A percentile compares a stretch with the other conserved stretches of the same genome.
Evolutionary conservation across 2,888 invertebrate genomes (phyloP).

Genomic region (Callinectes sapidus): DNA sequence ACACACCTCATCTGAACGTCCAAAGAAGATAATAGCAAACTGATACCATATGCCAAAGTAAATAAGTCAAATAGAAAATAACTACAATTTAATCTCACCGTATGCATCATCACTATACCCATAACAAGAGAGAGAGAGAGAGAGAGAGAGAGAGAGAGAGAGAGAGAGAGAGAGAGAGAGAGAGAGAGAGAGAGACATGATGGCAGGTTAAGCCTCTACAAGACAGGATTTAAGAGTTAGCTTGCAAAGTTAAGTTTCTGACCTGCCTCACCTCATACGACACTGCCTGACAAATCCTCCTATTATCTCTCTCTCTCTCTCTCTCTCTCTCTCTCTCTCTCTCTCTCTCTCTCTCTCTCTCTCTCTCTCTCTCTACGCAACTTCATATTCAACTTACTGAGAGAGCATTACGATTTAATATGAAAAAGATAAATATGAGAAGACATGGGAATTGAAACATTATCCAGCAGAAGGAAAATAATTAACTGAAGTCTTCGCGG

Average conservation of each 20-base stretch:
- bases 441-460: not conserved
- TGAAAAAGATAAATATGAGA: not conserved
- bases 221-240: not conserved
- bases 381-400: no score
- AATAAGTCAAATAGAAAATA: no score
- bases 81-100: no score
- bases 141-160: not conserved
- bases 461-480: not conserved
- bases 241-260: not conserved
- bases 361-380: not conserved
- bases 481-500: not conserved
- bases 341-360: no score
- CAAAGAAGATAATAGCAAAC: no score
- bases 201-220: not conserved
- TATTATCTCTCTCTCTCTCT: not conserved
- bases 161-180: slow-evolving; percentile 17
- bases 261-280: not conserved
- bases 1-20: no score
- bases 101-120: no score
- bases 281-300: not conserved
- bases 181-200: slow-evolving; percentile 24
- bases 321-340: no score
- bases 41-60: no score
- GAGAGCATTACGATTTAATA: no score
- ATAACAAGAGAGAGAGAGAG: no score